Base-by-base conservation (phyloP, 2,113 vertebrate genomes). In the Bettongia penicillata region DNA sequence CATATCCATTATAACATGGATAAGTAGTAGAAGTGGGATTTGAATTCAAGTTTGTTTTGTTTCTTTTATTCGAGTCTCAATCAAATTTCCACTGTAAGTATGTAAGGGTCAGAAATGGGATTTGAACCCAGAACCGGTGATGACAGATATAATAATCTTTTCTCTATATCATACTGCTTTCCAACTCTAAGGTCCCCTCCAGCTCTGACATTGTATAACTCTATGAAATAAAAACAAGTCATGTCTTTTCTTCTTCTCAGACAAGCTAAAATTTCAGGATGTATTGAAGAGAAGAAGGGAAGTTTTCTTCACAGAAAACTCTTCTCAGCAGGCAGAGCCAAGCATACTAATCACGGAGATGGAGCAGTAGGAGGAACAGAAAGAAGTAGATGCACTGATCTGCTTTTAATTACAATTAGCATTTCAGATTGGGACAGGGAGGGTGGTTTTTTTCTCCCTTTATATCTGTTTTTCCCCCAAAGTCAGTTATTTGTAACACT, bases 381-480 rank as follows among this genome's bases (percentile, higher is more conserved):
- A 23, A 9, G 43, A 93, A 93, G 91, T 84, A 52, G 26, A n/a
- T 53, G 28, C 0, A 16, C 52, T 61, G 16, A 23, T 52, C 28
- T 22, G 26, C 51, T 51, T 89, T 95, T 47, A 50, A 47, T 94
- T 48, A 47, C n/a, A 90, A 19, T 93, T 24, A 49, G 48, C 92
- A 50, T 49, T 84, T 96, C 55, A 90, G 90, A 51, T 16, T 90
- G 2, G n/a, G n/a, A 95, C 2, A 50, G 50, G 0, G 6, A 37
- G 6, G 31, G 28, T 77, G 37, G 0, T 77, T n/a, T 68, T 77
- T 68, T 77, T 5, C n/a, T 14, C 37, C 61, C 61, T n/a, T 77
- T 77, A 16, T 77, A 16, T 19, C 16, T 77, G 37, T 51, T 96
- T 94, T 51, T 48, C n/a, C n/a, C n/a, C 51, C 94, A 89, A 94